These are phyloP conservation scores for Drosophila sp. DNA, from an alignment of 1,140 invertebrate species.

Conservation along the genomic window DNA sequence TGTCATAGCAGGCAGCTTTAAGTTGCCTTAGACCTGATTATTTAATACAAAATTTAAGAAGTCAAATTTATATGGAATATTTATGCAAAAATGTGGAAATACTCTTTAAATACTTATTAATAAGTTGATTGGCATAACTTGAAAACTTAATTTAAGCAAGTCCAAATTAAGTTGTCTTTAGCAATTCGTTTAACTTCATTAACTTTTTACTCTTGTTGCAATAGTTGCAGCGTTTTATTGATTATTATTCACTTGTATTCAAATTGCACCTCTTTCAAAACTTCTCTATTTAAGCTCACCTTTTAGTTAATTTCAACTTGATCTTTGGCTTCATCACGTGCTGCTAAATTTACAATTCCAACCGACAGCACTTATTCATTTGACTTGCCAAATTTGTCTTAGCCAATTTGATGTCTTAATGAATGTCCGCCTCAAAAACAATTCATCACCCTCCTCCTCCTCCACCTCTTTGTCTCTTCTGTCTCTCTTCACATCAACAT, in stretches of 20 bases:
- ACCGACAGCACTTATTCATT: constrained; percentile 68
- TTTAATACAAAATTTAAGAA: neutral
- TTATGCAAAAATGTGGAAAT: neutral
- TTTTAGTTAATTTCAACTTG: constrained; percentile 18
- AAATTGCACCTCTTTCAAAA: neutral
- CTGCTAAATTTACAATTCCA: constrained; percentile 23
- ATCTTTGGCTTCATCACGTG: constrained; percentile 1
- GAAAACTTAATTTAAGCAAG: too few relatives aligned
- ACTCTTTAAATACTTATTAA: too few relatives aligned
- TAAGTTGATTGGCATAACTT: too few relatives aligned
- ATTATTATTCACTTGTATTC: neutral
- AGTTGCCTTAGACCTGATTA: constrained; percentile 13
- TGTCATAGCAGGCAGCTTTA: constrained; percentile 55
- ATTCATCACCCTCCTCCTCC: constrained; percentile 10
- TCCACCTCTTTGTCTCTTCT: too few relatives aligned
- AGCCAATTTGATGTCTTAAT: constrained; percentile 79
- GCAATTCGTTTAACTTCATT: too few relatives aligned
- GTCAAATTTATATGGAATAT: neutral
- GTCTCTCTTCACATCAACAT: neutral
- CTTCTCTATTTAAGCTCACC: neutral
- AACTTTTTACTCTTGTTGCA: too few relatives aligned
- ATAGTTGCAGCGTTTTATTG: neutral
- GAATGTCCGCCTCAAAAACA: constrained; percentile 72
- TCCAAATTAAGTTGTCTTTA: too few relatives aligned
- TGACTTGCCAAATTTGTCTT: constrained; percentile 78